Base-by-base conservation (phyloP, 53 echinoderm and acorn worm genomes). In the Pentamera pediparva region DNA sequence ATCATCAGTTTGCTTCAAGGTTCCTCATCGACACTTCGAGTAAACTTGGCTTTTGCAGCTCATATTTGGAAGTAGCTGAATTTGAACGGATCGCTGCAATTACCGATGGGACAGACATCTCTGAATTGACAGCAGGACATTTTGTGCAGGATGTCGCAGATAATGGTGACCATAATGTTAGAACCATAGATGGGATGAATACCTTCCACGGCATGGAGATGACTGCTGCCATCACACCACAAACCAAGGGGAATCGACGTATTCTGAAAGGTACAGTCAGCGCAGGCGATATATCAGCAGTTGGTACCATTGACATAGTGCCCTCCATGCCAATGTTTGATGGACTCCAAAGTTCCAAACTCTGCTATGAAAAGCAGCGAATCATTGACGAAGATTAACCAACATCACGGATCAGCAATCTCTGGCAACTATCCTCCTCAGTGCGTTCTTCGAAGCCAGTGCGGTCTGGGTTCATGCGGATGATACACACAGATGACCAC, bases 181-280 rank as follows among this genome's bases (percentile, higher is more conserved):
- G 57, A 56, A 56, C 57, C 7, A 21, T 56, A 56, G 57, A 77
- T 65, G 64, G 62, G 34, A 64, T 36, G 32, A 67, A 54, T 30
- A 67, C 78, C 5, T 65, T 78, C 37, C 65, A 78, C 53, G 78
- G 78, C 6, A 78, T 78, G 67, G 67, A 67, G n/a, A 78, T 78
- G 17, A 78, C 67, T 78, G 67, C 78, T 32, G 67, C 67, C 6
- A 40, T 67, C 27, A 78, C 78, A 67, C 78, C 67, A 34, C 43
- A 13, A 32, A 35, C 20, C 35, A 35, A 35, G 62, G 37, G 19
- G 11, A 35, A 37, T 59, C 45, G 57, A 52, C 75, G 26, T 74
- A 57, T 74, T 74, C 55, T 31, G 57, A 37, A 7, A 74, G 56
- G 48, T 74, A 47, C 9, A 3, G 57, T 74, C 30, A 71, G 38